Evolutionary conservation across 2,797 vertebrate species (phyloP), one percentile per base, ranked within the genome.

Genomic region (Sebastes trivittatus): DNA sequence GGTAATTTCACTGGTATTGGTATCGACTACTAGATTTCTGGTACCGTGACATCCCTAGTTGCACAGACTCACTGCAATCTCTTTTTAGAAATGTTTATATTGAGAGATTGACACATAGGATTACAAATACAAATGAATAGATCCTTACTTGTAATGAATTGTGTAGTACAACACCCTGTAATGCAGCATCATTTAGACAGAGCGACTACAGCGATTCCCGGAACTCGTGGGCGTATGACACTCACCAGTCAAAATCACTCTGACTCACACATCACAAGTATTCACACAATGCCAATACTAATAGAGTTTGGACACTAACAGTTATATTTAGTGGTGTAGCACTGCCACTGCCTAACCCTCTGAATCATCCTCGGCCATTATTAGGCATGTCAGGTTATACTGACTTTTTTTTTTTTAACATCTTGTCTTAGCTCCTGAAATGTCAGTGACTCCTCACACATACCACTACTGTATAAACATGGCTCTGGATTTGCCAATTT

Each of bases 231-330:
- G 92, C 25, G 89, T 70, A 32, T 54, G 77, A 91, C 83, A 87
- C 85, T 88, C 80, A 72, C 58, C 81, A 83, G 78, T 84, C 88
- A 82, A 91, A 89, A 77, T 88, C 85, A 68, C 75, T 84, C 72
- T 91, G 89, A 93, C 87, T 90, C 85, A 90, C 83, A 74, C 84
- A 82, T 79, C 75, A 78, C 84, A 87, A 87, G 89, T 77, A 77
- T 81, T 87, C 81, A 71, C 71, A 81, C 81, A 55, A 52, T 75
- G 69, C 80, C 81, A 88, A 46, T 78, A 69, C 67, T 38, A 70
- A 83, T 70, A 58, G 55, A 82, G 75, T 86, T 77, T 85, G 75
- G 70, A 82, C 77, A 61, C 72, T 70, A 72, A 80, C 68, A 60
- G 87, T 66, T 89, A 84, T 87, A 88, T 90, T 87, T 89, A 66